Evolutionary conservation across 2,797 vertebrate genomes (phyloP), one percentile per base, ranked within the genome.

Genomic region (Scomberomorus guttatus): DNA sequence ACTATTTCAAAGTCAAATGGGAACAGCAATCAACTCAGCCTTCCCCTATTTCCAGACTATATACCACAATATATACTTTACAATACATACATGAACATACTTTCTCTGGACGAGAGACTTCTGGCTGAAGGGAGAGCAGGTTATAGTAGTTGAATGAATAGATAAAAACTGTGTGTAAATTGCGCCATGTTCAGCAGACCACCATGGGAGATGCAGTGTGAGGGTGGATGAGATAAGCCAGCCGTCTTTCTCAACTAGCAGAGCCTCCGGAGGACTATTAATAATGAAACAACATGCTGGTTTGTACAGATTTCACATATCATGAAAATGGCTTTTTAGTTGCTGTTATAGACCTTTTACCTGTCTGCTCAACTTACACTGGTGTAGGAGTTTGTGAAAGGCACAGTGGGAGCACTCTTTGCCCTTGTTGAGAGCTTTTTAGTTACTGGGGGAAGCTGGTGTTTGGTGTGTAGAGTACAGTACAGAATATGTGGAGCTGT

Each of bases 321-420:
- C 82, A 87, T 91, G 67, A 92, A 90, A 92, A 87, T 64, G 55
- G 46, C 72, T 85, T 91, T 88, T 90, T 90, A 86, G 83, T 92
- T 89, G 75, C 76, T 87, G 67, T 84, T 85, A 73, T 62, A 87
- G 80, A 83, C 72, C 82, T 84, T 83, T 85, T 89, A 87, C 79
- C 86, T 89, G 78, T 87, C 84, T 83, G 72, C 67, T 75, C 44
- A n/a, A 44, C 78, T 88, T 84, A 84, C 68, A 76, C 75, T 73
- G 60, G 60, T 72, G 72, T 59, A 34, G 67, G 69, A 75, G 58
- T 84, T 87, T 83, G 79, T 88, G 77, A 75, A 73, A 81, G 64
- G 75, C 80, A 75, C 70, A 59, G 72, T 61, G 62, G 83, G 82
- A 82, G 51, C 37, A 51, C 59, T 72, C 70, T 87, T 73, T 59